Base-by-base conservation (phyloP, 53 echinoderm and acorn worm species). In the Zoroaster sp. region DNA sequence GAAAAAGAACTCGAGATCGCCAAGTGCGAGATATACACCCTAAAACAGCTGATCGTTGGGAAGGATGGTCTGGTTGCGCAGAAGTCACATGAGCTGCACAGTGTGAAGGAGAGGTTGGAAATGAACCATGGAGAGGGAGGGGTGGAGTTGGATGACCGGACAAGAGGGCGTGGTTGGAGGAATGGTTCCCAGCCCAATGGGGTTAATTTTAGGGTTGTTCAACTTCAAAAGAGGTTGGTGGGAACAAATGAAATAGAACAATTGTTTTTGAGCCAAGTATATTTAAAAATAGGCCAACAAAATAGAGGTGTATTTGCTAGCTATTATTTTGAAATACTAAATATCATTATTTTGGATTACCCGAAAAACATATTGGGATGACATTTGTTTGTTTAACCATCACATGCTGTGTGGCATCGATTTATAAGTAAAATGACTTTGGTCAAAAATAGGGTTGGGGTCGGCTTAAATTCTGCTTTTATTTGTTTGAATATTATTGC, bases 21-120 rank as follows among this genome's bases (percentile, higher is more conserved):
- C 13, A 69, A 77, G 35, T 90, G 87, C 45, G 95, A 94, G 76
- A 83, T 94, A 10, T 81, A 90, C 35, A 94, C 92, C 7, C 78
- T 94, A 46, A 94, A 94, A 72, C 89, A 94, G 73, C 49, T 94
- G 45, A 49, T 92, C n/a, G 90, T 79, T 17, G 95, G 95, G 10
- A 94, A 94, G 41, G 95, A 94, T 55, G 90, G 90, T 12, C 90
- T 94, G 59, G 95, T 94, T 40, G 77, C 88, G 12, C 83, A 88
- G 41, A 93, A 94, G 75, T 88, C 88, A 31, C 92, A 94, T 30
- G 92, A 94, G 70, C 39, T 94, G 46, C 90, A 93, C 73, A 88
- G 78, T 31, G 91, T 83, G 18, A 88, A 89, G 63, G 91, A 78
- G 53, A 91, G 65, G 35, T 45, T 65, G 66, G 88, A 86, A 30